Evolutionary conservation across 2,888 invertebrate species (phyloP).

Genomic region (Ceramica pisi): DNA sequence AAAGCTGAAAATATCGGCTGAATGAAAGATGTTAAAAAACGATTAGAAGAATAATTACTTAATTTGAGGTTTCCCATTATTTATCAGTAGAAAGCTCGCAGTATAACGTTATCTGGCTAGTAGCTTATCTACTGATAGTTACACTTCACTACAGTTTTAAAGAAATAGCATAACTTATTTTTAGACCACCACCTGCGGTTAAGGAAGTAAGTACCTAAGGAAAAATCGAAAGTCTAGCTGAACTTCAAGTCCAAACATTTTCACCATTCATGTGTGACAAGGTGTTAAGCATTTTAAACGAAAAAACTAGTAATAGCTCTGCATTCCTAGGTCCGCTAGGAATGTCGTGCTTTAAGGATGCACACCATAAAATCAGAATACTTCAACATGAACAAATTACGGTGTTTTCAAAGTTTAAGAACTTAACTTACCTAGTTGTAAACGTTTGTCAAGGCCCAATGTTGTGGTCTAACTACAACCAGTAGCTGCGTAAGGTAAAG

Average conservation of each 20-base stretch:
- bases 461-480: not conserved
- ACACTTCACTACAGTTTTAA: not conserved
- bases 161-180: not conserved
- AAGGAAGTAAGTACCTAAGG: not conserved
- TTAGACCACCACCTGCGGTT: not conserved
- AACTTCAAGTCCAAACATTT: not conserved
- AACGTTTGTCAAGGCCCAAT: conserved; percentile 5
- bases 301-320: not conserved
- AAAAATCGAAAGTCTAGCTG: not conserved
- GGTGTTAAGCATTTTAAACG: not conserved
- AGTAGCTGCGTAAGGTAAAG: conserved; percentile 30
- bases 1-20: not conserved
- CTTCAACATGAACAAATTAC: not conserved
- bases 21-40: not conserved
- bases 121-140: not conserved
- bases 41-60: not conserved
- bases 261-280: not conserved
- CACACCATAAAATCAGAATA: conserved; percentile 24
- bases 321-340: conserved; percentile 19
- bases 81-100: not conserved
- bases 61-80: not conserved
- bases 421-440: conserved; percentile 29
- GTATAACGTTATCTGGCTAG: not conserved
- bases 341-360: conserved; percentile 40
- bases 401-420: conserved; percentile 23